Base-by-base conservation (phyloP, 2,797 vertebrate species). In the Chiloscyllium punctatum region DNA sequence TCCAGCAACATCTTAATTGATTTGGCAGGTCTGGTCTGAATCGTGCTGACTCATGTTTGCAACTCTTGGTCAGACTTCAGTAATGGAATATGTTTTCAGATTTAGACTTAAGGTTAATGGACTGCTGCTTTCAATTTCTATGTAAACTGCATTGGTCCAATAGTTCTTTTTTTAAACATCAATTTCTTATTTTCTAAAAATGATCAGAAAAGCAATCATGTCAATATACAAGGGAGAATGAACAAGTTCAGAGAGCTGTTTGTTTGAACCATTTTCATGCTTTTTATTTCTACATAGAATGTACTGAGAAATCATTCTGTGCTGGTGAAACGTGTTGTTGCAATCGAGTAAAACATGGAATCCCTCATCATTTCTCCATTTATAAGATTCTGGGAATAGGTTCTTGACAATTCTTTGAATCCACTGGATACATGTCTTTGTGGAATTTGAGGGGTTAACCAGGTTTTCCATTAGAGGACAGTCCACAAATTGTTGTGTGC, bases 401-500 rank as follows among this genome's bases (percentile, higher is more conserved):
- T 84, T 84, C 18, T 84, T 48, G 42, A 0, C 7, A 23, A 84
- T 84, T 21, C 23, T 84, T 48, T 84, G 37, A 84, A 48, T 48
- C 37, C 21, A 48, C 82, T n/a, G 74, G 2, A 77, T 23, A 86
- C 3, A 69, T n/a, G 0, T 33, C 88, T 30, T 91, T 91, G 57
- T 62, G 88, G 88, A 21, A n/a, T 21, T 91, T 66, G 57, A 91
- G 88, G 82, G 88, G 88, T 91, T 91, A 91, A 91, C 88, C 57
- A 57, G 5, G 88, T 91, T 9, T 62, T 91, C 53, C 30, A 91
- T 91, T 91, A 66, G 53, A 88, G 82, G 88, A 15, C 51, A 91
- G 25, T 25, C 53, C 88, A 66, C 66, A 15, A 91, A 91, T 30
- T 66, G 30, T 91, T 91, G 53, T 91, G 88, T 91, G 30, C 88